Percentiles rank a stretch among this genome's conserved stretches.
phyloP scores from a whole-genome alignment of 2,113 vertebrate species.

The Eclectus roratus region DNA sequence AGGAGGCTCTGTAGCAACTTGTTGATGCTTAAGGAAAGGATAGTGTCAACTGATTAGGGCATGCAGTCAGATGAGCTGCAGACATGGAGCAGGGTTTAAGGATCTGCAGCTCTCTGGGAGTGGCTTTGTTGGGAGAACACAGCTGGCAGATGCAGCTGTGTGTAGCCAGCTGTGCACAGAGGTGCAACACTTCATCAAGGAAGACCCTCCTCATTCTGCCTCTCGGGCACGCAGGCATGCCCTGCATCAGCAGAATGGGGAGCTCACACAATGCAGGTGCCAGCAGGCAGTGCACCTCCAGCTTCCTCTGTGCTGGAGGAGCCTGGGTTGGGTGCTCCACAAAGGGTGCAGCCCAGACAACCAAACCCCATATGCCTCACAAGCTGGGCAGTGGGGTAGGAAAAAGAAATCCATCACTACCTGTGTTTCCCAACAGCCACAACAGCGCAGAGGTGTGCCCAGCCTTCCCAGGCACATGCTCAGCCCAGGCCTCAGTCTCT shows the following conservation, averaged over 20 bases:
- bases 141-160: neutral
- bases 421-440: neutral
- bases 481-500: accelerated
- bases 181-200: accelerated
- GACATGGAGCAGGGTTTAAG: neutral
- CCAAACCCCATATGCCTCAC: neutral
- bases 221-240: accelerated
- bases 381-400: neutral
- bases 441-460: neutral
- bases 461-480: neutral
- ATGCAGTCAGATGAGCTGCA: neutral
- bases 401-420: neutral
- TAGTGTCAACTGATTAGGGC: neutral
- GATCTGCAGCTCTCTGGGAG: neutral
- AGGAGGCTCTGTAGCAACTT: neutral
- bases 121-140: neutral
- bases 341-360: neutral
- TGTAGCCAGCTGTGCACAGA: neutral
- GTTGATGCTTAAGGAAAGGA: neutral
- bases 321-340: neutral
- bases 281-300: neutral
- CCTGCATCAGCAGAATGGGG: neutral
- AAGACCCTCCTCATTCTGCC: neutral
- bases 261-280: neutral
- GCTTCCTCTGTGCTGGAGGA: neutral